Conservation (phyloP, 1,140 invertebrate genomes). For the Aphaenogaster ashmeadi region DNA sequence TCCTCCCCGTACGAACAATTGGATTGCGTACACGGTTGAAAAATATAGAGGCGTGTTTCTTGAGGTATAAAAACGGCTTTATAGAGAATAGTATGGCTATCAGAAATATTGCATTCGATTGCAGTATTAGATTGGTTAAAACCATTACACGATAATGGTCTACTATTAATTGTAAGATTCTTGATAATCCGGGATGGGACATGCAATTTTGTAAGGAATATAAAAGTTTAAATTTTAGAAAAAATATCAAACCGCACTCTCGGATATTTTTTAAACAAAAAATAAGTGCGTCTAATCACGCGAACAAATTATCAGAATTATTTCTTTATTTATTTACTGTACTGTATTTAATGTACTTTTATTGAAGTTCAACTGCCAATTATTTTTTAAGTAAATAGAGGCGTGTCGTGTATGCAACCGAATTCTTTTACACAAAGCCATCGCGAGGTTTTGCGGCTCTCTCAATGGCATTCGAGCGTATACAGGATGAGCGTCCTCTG, state of each 20-base stretch:
- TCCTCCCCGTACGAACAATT: background rate
- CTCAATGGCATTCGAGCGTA: conserved; percentile 25
- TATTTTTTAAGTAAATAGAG: conserved; percentile 15
- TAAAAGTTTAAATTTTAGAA: background rate
- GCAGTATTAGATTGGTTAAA: too few species aligned
- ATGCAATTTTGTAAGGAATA: background rate
- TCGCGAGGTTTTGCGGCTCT: conserved; percentile 1
- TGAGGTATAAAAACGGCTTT: background rate
- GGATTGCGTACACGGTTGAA: conserved; percentile 14
- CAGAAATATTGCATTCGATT: background rate
- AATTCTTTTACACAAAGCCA: conserved; percentile 5
- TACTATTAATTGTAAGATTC: background rate
- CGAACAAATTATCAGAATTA: background rate
- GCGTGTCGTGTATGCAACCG: background rate
- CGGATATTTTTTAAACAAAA: background rate
- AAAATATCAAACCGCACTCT: background rate
- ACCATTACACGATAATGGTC: background rate
- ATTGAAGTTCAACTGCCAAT: background rate
- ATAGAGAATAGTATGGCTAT: background rate
- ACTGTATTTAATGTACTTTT: background rate
- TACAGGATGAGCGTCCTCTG: background rate
- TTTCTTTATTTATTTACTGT: background rate
- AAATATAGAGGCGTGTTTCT: background rate
- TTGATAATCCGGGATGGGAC: background rate
- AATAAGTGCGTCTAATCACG: background rate